These are phyloP conservation scores for Cheilosia urbana DNA, from an alignment of 2,888 invertebrate genomes.

Conservation along the genomic window DNA sequence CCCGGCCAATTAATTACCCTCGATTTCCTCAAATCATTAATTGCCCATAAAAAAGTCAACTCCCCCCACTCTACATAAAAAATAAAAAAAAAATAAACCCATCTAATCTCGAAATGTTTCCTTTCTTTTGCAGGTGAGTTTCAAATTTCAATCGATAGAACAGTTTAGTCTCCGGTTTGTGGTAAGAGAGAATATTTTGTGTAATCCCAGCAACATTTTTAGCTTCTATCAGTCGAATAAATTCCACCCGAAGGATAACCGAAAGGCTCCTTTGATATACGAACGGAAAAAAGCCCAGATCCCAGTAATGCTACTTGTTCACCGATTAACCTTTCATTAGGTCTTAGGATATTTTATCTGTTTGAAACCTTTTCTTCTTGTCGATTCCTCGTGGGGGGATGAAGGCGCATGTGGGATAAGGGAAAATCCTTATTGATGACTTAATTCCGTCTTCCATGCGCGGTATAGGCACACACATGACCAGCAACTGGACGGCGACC, in stretches of 20 bases:
- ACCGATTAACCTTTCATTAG: conserved; percentile 66
- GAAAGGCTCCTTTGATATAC: conserved; percentile 30
- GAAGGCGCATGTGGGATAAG: conserved; percentile 11
- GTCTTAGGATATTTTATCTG: conserved; percentile 61
- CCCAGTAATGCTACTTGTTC: conserved; percentile 49
- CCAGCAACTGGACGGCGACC: background rate
- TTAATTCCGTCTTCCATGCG: conserved; percentile 33
- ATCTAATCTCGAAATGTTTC: conserved; percentile 31
- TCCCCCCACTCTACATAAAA: background rate
- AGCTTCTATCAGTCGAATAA: conserved; percentile 36
- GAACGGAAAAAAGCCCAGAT: conserved; percentile 19
- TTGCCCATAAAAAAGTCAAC: conserved; percentile 51
- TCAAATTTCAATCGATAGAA: conserved; percentile 31
- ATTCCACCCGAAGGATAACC: conserved; percentile 37
- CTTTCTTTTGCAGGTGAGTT: conserved; percentile 62
- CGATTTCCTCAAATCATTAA: conserved; percentile 42
- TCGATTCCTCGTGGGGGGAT: background rate
- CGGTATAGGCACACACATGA: conserved; percentile 7
- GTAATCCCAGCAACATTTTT: conserved; percentile 30
- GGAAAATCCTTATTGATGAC: conserved; percentile 57
- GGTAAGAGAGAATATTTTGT: conserved; percentile 23
- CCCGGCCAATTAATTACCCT: conserved; percentile 23
- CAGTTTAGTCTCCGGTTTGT: conserved; percentile 8
- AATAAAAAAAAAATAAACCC: conserved; percentile 15
- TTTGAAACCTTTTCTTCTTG: conserved; percentile 35